Conservation (phyloP, 2,113 vertebrate species). For the Ia io region DNA sequence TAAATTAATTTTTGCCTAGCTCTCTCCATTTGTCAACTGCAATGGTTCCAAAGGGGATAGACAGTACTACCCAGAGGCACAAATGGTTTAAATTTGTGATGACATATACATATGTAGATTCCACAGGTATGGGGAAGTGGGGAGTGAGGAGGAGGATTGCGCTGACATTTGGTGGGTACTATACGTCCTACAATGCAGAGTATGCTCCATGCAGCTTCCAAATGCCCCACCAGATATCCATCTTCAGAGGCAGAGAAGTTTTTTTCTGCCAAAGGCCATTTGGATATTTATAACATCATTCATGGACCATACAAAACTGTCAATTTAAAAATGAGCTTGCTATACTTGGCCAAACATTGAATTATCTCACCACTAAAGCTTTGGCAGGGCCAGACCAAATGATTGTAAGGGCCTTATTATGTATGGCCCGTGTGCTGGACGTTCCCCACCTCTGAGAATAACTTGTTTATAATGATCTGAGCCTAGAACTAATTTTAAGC, state of each 20-base stretch:
- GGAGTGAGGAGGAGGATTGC: accelerated
- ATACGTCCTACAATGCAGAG: neutral
- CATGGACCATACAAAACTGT: too few relatives aligned
- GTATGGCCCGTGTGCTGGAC: too few relatives aligned
- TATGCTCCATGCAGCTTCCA: neutral
- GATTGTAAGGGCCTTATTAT: too few relatives aligned
- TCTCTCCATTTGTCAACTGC: neutral
- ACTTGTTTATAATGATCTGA: neutral
- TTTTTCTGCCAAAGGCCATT: too few relatives aligned
- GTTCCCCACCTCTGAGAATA: neutral
- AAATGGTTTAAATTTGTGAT: neutral
- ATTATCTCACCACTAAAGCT: too few relatives aligned
- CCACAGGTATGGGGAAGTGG: neutral
- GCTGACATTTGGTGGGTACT: neutral
- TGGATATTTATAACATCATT: too few relatives aligned
- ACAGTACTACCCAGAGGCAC: neutral
- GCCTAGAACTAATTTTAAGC: neutral
- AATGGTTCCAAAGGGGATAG: neutral
- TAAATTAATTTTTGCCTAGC: neutral
- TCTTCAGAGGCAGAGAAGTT: too few relatives aligned
- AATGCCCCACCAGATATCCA: neutral
- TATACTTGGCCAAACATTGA: too few relatives aligned
- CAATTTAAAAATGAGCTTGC: too few relatives aligned
- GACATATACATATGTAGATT: neutral
- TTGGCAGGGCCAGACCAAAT: too few relatives aligned